These are phyloP conservation scores for Brachypterus glaber DNA, from an alignment of 2,888 invertebrate species.

Conservation along the genomic window DNA sequence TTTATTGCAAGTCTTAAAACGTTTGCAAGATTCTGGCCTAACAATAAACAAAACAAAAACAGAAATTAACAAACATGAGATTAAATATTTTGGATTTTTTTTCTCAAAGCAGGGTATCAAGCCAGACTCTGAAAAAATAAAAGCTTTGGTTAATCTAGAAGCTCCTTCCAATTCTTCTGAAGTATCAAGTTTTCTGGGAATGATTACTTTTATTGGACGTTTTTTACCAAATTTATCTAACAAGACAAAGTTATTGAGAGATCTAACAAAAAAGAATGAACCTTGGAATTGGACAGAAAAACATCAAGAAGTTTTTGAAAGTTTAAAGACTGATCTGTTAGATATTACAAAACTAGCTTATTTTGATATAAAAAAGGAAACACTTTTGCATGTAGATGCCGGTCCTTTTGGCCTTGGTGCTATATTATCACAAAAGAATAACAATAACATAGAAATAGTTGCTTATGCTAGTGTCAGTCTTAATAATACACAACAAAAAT, in stretches of 20 bases:
- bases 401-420: conserved; percentile 13
- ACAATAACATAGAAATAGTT: conserved; percentile 9
- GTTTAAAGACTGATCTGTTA: not conserved
- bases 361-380: conserved; percentile 8
- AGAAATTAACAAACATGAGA: conserved; percentile 17
- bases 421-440: conserved; percentile 6
- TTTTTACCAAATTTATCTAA: conserved; percentile 6
- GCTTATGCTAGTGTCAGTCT: conserved; percentile 9
- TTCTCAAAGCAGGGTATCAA: conserved; percentile 24
- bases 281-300: not conserved
- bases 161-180: conserved; percentile 4
- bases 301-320: conserved; percentile 5
- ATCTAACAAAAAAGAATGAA: conserved; percentile 3
- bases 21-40: conserved; percentile 20
- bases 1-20: conserved; percentile 22
- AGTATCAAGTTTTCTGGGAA: conserved; percentile 9
- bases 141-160: conserved; percentile 11
- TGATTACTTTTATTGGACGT: conserved; percentile 4
- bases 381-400: conserved; percentile 12
- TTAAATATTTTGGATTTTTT: conserved; percentile 28
- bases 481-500: conserved; percentile 5
- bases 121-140: conserved; percentile 25
- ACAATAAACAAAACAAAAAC: conserved; percentile 30
- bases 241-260: conserved; percentile 1
- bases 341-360: conserved; percentile 7